A percentile compares a stretch with the other conserved stretches of the same genome.
phyloP scores from a whole-genome alignment of 1,140 invertebrate species.

The Steinernema feltiae region DNA sequence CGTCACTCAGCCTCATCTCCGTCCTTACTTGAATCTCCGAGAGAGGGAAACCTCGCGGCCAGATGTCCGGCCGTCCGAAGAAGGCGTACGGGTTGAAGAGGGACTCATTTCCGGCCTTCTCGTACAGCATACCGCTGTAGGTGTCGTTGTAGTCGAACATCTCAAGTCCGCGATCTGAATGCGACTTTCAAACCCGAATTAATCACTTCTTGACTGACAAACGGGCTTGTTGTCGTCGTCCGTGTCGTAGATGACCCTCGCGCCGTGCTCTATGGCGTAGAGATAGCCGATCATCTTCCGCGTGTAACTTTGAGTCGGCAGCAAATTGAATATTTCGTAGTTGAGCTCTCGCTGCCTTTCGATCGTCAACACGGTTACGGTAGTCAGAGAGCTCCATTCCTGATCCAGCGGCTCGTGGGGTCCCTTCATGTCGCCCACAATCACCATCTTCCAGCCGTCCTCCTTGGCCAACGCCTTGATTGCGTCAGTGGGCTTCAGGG shows the following conservation, averaged over 20 bases:
- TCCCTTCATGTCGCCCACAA: constrained; percentile 32
- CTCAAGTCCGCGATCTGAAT: constrained; percentile 41
- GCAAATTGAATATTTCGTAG: constrained; percentile 21
- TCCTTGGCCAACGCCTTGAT: constrained; percentile 18
- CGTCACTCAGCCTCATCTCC: neutral
- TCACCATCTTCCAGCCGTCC: constrained; percentile 27
- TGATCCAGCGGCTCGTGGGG: constrained; percentile 10
- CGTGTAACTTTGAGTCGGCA: constrained; percentile 40
- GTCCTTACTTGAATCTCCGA: constrained; percentile 34
- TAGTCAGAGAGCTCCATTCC: constrained; percentile 6
- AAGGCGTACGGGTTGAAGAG: constrained; percentile 53
- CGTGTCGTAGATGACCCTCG: too few species aligned
- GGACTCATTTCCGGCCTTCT: neutral
- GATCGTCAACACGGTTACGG: constrained; percentile 23
- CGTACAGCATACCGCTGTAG: neutral
- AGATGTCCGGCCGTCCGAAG: constrained; percentile 54
- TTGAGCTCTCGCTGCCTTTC: constrained; percentile 27
- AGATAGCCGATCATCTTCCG: too few species aligned
- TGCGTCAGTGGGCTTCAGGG: constrained; percentile 21
- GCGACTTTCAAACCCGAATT: too few species aligned
- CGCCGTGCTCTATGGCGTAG: too few species aligned
- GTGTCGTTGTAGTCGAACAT: constrained; percentile 21
- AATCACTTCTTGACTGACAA: too few species aligned
- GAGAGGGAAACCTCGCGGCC: constrained; percentile 57
- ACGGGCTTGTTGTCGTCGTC: too few species aligned